A percentile compares a stretch with the other conserved stretches of the same genome.
These are phyloP conservation scores for Dinomys branickii DNA, from an alignment of 2,113 vertebrate genomes.

Conservation along the genomic window DNA sequence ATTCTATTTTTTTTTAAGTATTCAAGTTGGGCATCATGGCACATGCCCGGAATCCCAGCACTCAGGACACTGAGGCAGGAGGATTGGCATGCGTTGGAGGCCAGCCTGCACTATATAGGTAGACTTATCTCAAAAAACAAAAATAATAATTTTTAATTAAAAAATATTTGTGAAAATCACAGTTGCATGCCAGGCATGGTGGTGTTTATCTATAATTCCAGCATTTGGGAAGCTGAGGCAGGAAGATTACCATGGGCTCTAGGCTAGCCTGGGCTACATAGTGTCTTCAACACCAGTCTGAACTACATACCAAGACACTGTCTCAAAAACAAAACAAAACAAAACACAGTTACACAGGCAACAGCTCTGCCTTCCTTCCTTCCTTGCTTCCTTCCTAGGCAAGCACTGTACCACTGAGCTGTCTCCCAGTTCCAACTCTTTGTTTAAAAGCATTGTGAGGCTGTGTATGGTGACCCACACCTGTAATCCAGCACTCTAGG, in stretches of 20 bases:
- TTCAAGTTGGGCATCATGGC: neutral
- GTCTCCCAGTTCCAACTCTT: neutral
- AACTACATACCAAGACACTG: neutral
- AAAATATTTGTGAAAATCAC: neutral
- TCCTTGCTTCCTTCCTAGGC: neutral
- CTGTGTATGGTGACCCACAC: neutral
- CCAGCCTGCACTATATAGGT: neutral
- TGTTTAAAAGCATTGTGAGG: neutral
- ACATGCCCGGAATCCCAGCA: neutral
- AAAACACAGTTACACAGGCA: slow-evolving; percentile 1
- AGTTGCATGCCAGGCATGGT: neutral
- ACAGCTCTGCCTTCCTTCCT: neutral
- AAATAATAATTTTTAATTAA: neutral
- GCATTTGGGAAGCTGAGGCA: neutral
- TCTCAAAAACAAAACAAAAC: neutral
- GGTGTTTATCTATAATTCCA: neutral
- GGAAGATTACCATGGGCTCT: neutral
- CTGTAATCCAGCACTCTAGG: neutral
- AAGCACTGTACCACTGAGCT: neutral
- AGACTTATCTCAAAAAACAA: neutral
- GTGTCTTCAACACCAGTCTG: neutral
- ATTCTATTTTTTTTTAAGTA: neutral
- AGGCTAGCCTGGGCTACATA: neutral
- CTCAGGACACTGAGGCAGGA: neutral
- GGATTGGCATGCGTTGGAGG: neutral